A percentile compares a stretch with the other conserved stretches of the same genome.
Evolutionary conservation across 2,113 vertebrate species (phyloP).

Genomic region (Vulpes vulpes): DNA sequence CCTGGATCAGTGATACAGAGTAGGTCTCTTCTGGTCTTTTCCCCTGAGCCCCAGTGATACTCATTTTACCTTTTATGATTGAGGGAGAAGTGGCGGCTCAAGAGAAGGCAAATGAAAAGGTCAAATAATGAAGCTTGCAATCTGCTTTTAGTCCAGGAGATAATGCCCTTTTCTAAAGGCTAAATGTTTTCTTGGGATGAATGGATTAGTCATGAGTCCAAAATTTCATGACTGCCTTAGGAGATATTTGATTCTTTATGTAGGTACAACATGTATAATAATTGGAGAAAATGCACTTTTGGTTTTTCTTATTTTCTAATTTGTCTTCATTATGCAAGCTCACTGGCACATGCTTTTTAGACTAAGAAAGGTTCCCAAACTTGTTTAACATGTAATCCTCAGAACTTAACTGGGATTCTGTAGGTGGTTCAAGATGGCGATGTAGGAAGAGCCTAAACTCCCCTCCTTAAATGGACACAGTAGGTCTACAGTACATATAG

Average conservation of each 20-base stretch:
- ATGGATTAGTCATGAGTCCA: background rate
- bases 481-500: background rate
- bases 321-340: slow-evolving; percentile 57
- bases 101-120: slow-evolving; percentile 49
- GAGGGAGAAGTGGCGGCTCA: background rate
- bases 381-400: slow-evolving; percentile 32
- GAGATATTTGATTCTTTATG: slow-evolving; percentile 59
- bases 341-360: background rate
- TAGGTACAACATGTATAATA: background rate
- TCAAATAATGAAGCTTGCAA: background rate
- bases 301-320: slow-evolving; percentile 57
- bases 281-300: slow-evolving; percentile 24
- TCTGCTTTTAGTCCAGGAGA: slow-evolving; percentile 31
- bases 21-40: background rate
- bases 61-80: background rate
- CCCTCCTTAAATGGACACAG: background rate
- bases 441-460: background rate
- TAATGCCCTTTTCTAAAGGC: slow-evolving; percentile 68
- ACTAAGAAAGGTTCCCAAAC: background rate
- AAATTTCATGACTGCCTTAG: slow-evolving; percentile 24
- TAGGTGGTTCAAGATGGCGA: background rate
- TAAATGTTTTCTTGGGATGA: slow-evolving; percentile 66
- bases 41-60: background rate
- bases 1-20: background rate
- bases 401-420: slow-evolving; percentile 26